Conservation (phyloP, 2,888 invertebrate species). For the Drosophila dives region DNA sequence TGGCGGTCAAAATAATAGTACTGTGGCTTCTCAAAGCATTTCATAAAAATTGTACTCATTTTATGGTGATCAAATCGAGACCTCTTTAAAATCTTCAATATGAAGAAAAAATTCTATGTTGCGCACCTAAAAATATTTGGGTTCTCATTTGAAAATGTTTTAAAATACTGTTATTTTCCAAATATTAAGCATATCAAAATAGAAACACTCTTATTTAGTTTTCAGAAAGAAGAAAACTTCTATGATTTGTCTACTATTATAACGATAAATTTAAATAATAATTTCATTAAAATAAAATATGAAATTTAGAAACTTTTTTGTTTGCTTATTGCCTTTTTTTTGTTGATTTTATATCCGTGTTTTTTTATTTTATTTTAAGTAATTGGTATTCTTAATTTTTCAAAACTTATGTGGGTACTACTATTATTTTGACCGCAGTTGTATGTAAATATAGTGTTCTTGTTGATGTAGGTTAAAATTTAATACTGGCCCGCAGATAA, state of each 20-base stretch:
- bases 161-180: background rate
- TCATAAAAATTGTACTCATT: background rate
- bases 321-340: background rate
- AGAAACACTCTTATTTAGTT: background rate
- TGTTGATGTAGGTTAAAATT: slow-evolving; percentile 66
- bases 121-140: background rate
- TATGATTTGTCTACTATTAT: background rate
- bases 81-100: background rate
- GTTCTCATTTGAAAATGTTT: background rate
- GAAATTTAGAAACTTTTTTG: background rate
- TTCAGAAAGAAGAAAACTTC: background rate
- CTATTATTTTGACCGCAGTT: background rate
- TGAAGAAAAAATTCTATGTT: background rate
- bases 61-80: background rate
- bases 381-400: background rate
- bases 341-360: background rate
- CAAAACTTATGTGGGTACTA: background rate
- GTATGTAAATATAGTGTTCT: slow-evolving; percentile 39
- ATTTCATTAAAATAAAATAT: background rate
- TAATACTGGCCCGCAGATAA: slow-evolving; percentile 41
- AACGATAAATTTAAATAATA: background rate
- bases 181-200: background rate
- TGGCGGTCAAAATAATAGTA: background rate
- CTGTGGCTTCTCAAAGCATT: background rate
- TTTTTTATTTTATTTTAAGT: background rate